Evolutionary conservation across 2,797 vertebrate species (phyloP), one percentile per base, ranked within the genome.

Genomic region (Hybognathus amarus): DNA sequence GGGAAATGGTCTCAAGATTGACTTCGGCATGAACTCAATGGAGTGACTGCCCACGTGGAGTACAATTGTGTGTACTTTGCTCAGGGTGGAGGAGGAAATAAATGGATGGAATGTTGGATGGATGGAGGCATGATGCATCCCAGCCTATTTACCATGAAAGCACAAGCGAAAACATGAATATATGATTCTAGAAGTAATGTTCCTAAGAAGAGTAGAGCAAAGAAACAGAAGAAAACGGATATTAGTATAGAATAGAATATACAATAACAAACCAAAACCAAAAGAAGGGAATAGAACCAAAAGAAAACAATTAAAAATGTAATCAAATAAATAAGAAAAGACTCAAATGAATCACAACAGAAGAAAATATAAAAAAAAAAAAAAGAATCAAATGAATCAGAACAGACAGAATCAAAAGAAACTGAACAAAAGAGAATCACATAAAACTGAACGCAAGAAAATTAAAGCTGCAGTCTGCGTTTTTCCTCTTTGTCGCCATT

Each of bases 51-150:
- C 18, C 47, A 83, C 77, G 40, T 78, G 54, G 38, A 70, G 54
- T 12, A 78, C 82, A 83, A 71, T 50, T 77, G 66, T 83, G 30
- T 33, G 40, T 70, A 77, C 40, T 83, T 71, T 78, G 67, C 66
- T 78, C 66, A 78, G 82, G 66, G 71, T 50, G 52, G 9, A 83
- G 82, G 75, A 38, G 67, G 40, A 83, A 70, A 83, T 83, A 83
- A 83, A 78, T 36, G 24, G 30, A 61, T 7, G 13, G 63, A 68
- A 54, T 33, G 64, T 24, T 54, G 66, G n/a, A n/a, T 66, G 42
- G 77, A 78, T 38, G 18, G 61, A 50, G 42, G 27, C 77, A 80
- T 77, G 52, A 83, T 47, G 82, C 52, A 77, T 70, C 52, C 20
- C 54, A 69, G 45, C n/a, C 74, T 56, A 63, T 70, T 78, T 83